Conservation (phyloP, 2,797 vertebrate species). For the Urosaurus nigricauda region DNA sequence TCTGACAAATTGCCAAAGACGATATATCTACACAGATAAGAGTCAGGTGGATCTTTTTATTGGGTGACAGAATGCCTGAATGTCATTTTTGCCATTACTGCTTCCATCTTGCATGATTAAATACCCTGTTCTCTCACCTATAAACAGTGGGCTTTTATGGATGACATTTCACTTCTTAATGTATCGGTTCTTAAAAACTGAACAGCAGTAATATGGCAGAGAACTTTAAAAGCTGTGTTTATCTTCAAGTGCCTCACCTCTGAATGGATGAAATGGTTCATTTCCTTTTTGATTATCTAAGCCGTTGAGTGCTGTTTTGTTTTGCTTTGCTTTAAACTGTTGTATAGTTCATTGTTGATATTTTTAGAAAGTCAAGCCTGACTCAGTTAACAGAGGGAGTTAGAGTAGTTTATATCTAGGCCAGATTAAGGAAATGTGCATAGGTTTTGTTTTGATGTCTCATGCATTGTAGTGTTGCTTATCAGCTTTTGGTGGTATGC, state of each 20-base stretch:
- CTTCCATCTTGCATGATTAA: not conserved
- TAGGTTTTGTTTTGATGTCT: not conserved
- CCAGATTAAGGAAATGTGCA: not conserved
- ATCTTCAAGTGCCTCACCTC: not conserved
- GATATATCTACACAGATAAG: not conserved
- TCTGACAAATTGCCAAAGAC: slow-evolving; percentile 1
- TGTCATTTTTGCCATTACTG: not conserved
- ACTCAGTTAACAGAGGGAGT: not conserved
- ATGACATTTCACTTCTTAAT: not conserved
- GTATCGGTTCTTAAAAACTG: slow-evolving; percentile 2
- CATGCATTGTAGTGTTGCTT: not conserved
- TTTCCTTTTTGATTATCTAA: slow-evolving; percentile 2
- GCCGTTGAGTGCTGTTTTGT: not conserved
- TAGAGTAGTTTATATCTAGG: not conserved
- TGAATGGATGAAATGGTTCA: not conserved
- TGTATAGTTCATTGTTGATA: not conserved
- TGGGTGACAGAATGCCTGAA: not conserved
- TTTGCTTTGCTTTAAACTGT: not conserved
- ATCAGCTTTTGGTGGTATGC: not conserved
- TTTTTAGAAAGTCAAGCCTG: not conserved
- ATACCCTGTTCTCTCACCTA: not conserved
- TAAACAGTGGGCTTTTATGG: not conserved
- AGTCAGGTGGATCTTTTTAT: slow-evolving; percentile 6
- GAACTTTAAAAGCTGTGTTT: not conserved
- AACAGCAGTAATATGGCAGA: not conserved